Evolutionary conservation across 2,888 invertebrate species (phyloP).

Genomic region (Formica aserva): DNA sequence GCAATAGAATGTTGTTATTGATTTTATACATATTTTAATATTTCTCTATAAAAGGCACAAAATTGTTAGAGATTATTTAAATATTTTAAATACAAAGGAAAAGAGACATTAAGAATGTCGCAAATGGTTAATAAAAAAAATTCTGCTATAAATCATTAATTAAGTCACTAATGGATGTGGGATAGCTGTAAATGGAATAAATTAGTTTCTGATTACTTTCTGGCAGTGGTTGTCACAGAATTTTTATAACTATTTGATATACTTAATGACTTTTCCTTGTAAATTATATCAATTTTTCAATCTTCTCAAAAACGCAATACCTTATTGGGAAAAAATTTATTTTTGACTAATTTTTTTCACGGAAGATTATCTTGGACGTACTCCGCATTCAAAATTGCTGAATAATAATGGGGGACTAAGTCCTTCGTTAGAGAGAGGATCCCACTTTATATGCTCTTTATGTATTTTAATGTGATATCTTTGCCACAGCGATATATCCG

Average conservation of each 20-base stretch:
- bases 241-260: no score
- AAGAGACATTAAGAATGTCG: no score
- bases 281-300: not conserved
- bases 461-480: conserved; percentile 16
- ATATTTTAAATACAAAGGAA: not conserved
- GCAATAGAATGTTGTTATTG: not conserved
- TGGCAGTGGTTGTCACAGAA: no score
- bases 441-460: not conserved
- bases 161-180: no score
- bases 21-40: not conserved
- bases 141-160: no score
- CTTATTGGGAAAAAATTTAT: not conserved
- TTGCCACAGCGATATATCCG: not conserved
- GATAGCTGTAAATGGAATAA: no score
- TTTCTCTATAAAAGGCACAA: not conserved
- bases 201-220: no score
- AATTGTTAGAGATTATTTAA: not conserved
- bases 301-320: not conserved
- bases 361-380: not conserved
- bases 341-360: not conserved
- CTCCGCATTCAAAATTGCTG: not conserved
- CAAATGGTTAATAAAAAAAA: no score
- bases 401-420: conserved; percentile 15
- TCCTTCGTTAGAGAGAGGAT: not conserved
- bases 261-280: no score